Conservation (phyloP, 2,888 invertebrate genomes). For the Pseudococcus viburni region DNA sequence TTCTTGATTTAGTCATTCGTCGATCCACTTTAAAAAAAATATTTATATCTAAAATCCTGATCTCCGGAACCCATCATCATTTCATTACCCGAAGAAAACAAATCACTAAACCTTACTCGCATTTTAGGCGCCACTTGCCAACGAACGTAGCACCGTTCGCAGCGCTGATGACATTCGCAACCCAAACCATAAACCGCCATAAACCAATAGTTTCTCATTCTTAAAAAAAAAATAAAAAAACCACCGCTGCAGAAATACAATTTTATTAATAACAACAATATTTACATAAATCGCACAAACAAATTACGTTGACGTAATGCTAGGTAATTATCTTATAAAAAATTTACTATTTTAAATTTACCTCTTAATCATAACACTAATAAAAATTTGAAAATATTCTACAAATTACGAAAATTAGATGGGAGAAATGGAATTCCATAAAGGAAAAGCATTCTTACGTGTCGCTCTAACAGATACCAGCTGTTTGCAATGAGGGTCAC, state of each 20-base stretch:
- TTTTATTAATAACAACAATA: slow-evolving; percentile 63
- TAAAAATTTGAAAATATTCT: slow-evolving; percentile 30
- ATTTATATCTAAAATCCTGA: too few relatives aligned
- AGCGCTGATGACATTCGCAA: neutral
- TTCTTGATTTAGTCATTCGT: neutral
- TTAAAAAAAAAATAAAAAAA: neutral
- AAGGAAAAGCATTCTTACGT: slow-evolving; percentile 5
- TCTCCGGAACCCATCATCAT: neutral
- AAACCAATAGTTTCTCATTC: too few relatives aligned
- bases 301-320: slow-evolving; percentile 23
- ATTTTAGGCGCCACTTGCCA: slow-evolving; percentile 4
- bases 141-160: neutral
- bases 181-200: too few relatives aligned
- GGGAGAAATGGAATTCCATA: neutral
- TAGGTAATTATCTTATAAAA: slow-evolving; percentile 12
- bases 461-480: slow-evolving; percentile 10
- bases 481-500: neutral
- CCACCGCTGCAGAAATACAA: slow-evolving; percentile 3
- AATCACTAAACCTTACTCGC: neutral
- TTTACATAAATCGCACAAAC: slow-evolving; percentile 54
- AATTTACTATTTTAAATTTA: slow-evolving; percentile 29
- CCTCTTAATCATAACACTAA: slow-evolving; percentile 41
- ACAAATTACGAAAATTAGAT: slow-evolving; percentile 50
- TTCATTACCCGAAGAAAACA: neutral
- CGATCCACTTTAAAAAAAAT: too few relatives aligned